A percentile compares a stretch with the other conserved stretches of the same genome.
These are phyloP conservation scores for Discoglossus pictus DNA, from an alignment of 2,797 vertebrate genomes.

Conservation along the genomic window DNA sequence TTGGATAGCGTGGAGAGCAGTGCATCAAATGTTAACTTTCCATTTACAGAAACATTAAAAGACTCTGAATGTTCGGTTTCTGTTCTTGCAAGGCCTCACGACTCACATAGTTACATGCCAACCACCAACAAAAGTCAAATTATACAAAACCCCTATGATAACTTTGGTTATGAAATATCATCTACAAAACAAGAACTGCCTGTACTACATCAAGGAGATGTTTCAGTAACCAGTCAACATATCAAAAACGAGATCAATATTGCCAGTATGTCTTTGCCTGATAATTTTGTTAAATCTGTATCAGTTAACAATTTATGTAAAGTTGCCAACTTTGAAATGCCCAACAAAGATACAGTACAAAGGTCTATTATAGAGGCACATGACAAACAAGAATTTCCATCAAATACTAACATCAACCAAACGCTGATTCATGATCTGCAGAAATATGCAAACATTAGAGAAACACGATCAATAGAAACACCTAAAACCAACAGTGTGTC, in stretches of 20 bases:
- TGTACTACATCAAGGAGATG: background rate
- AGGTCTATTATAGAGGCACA: background rate
- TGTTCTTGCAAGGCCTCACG: no score
- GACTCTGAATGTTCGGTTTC: no score
- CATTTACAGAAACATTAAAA: no score
- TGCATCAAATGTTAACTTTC: no score
- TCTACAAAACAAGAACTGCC: background rate
- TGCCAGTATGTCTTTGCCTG: no score
- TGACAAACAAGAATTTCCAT: background rate
- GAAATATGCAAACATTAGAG: background rate
- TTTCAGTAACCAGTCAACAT: constrained; percentile 1
- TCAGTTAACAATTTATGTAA: no score
- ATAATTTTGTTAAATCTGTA: no score
- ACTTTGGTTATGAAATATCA: background rate
- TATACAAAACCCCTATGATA: background rate
- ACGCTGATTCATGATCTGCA: background rate
- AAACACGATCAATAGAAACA: background rate
- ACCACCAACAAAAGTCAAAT: background rate
- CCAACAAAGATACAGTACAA: no score
- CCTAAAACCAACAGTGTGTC: background rate
- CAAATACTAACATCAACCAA: constrained; percentile 3
- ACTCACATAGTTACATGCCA: no score
- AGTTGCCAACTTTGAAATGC: no score
- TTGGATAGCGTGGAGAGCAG: no score
- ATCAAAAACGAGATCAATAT: background rate